Evolutionary conservation across 1,140 invertebrate species (phyloP).

Genomic region (Zaprionus camerounensis): DNA sequence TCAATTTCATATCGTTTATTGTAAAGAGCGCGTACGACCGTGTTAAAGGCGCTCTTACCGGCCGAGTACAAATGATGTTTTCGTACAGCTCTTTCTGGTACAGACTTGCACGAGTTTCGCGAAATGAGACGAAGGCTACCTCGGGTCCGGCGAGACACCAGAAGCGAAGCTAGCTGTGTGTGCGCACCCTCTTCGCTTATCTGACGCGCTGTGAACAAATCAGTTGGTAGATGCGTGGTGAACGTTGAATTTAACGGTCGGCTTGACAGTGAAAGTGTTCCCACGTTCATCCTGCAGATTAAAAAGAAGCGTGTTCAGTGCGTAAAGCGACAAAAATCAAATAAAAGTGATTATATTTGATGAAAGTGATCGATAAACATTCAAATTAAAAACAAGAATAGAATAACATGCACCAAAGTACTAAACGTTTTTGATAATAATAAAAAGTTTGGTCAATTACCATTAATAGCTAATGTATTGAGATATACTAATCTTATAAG

Average conservation of each 20-base stretch:
- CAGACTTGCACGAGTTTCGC: constrained; percentile 6
- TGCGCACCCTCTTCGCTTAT: constrained; percentile 74
- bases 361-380: constrained; percentile 2
- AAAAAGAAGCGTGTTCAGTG: constrained; percentile 33
- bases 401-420: neutral
- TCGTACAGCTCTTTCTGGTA: constrained; percentile 42
- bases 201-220: constrained; percentile 63
- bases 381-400: constrained; percentile 20
- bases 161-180: constrained; percentile 32
- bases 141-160: constrained; percentile 44
- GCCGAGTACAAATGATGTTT: constrained; percentile 24
- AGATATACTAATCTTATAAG: neutral
- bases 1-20: constrained; percentile 37
- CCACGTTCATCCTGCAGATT: neutral
- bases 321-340: constrained; percentile 27
- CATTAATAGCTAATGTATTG: neutral
- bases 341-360: constrained; percentile 25
- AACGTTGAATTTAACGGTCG: constrained; percentile 84
- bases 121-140: constrained; percentile 35
- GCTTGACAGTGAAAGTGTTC: constrained; percentile 76
- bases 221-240: constrained; percentile 80
- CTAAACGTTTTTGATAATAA: neutral
- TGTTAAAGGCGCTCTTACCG: constrained; percentile 41
- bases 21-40: constrained; percentile 11
- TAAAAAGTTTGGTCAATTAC: neutral